These are phyloP conservation scores for Syrphus vitripennis DNA, from an alignment of 2,888 invertebrate species.

Conservation along the genomic window DNA sequence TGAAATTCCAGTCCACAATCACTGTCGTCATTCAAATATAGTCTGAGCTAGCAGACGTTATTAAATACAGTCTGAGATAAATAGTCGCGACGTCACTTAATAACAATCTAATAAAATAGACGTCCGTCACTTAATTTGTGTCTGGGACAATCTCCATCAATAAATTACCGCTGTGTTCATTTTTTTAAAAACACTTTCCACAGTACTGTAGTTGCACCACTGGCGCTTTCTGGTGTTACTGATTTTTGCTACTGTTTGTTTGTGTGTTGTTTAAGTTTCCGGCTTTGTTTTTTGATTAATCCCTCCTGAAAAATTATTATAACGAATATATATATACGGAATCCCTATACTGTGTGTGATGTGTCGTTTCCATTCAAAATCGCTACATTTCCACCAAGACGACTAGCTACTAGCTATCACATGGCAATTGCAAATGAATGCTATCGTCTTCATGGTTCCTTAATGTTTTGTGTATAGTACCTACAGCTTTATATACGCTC, in stretches of 20 bases:
- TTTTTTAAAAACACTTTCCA: background rate
- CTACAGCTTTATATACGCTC: background rate
- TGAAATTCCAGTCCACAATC: too few relatives aligned
- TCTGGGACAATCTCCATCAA: too few relatives aligned
- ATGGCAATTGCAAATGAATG: constrained; percentile 49
- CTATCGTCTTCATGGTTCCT: constrained; percentile 39
- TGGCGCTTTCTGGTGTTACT: background rate
- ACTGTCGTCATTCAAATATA: too few relatives aligned
- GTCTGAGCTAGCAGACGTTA: too few relatives aligned
- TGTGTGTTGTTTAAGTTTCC: constrained; percentile 50
- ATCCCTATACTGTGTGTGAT: constrained; percentile 17
- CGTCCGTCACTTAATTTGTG: too few relatives aligned
- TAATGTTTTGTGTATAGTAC: constrained; percentile 15
- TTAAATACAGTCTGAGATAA: too few relatives aligned
- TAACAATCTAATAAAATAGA: too few relatives aligned
- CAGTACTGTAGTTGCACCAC: background rate
- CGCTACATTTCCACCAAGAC: constrained; percentile 49
- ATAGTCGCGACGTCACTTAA: too few relatives aligned
- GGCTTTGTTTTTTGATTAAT: constrained; percentile 60
- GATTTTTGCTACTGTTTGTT: constrained; percentile 13
- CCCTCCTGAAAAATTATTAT: constrained; percentile 53
- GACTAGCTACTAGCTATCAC: background rate
- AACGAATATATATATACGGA: background rate
- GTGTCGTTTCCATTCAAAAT: constrained; percentile 58
- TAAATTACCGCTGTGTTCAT: too few relatives aligned